Base-by-base conservation (phyloP, 2,113 vertebrate genomes). In the Bos taurus region DNA sequence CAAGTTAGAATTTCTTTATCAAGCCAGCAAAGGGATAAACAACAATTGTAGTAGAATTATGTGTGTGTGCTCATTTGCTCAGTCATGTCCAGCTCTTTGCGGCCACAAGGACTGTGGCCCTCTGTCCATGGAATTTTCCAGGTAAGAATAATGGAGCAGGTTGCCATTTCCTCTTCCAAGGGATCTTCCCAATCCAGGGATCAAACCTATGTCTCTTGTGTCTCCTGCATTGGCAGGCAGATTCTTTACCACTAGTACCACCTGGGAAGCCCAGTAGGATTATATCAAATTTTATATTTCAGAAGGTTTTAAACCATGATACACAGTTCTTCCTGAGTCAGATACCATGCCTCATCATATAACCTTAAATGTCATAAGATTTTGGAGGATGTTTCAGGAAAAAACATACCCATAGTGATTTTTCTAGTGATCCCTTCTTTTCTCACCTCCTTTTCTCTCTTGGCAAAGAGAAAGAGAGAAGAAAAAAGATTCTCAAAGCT, bases 281-380 rank as follows among this genome's bases (percentile, higher is more conserved):
- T 88, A 57, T 16, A 74, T 17, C n/a, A 93, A 59, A 86, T 67
- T 83, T 83, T 95, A 33, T 48, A 88, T 91, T 93, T 91, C 21
- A 36, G 36, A 48, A 82, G 3, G 13, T 59, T n/a, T 77, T 91
- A 90, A 46, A 21, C 3, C 33, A 46, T 36, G 30, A n/a, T 83
- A 14, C 7, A 64, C 1, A 56, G 25, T 7, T 74, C 52, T 95
- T 78, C 16, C 14, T 88, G 71, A 67, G 36, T 93, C 16, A 95
- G 46, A 90, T 17, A 30, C 28, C 48, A 81, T 50, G 30, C 7
- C 88, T 90, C 88, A 88, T 92, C 67, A 50, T 89, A 88, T 74
- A 84, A 92, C 90, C 48, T 87, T 96, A 95, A 96, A 97, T 74
- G 9, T 91, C 62, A 96, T 46, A 87, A 93, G 71, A 78, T 50